These are phyloP conservation scores for Theropithecus gelada DNA, from an alignment of 2,113 vertebrate species.

Conservation along the genomic window DNA sequence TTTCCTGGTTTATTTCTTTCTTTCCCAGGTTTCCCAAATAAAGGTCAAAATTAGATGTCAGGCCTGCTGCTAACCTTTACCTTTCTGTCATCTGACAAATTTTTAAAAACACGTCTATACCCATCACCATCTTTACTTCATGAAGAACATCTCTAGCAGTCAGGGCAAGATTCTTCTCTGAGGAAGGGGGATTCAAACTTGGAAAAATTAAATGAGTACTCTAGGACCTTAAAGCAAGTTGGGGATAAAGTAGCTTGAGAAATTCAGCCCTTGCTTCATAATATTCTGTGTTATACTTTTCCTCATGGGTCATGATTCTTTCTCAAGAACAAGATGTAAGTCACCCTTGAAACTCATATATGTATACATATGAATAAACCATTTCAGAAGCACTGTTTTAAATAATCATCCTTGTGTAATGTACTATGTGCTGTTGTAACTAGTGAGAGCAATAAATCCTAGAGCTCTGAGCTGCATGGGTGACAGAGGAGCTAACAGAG, in stretches of 20 bases:
- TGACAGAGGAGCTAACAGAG: neutral
- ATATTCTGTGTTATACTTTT: neutral
- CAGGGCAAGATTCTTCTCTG: neutral
- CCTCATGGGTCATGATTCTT: constrained; percentile 15
- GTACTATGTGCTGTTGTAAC: neutral
- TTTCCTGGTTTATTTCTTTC: neutral
- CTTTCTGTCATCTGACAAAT: neutral
- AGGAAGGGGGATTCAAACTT: neutral
- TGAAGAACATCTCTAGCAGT: neutral
- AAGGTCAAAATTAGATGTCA: neutral
- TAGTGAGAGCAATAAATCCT: neutral
- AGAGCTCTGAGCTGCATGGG: neutral
- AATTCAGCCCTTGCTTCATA: neutral
- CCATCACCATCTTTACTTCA: neutral
- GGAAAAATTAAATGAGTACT: neutral
- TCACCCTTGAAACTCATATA: neutral
- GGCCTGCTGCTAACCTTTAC: neutral
- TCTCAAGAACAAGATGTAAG: neutral
- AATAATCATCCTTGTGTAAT: neutral
- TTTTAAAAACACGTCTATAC: neutral
- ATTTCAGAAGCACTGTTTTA: neutral
- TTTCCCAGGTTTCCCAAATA: neutral
- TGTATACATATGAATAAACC: neutral
- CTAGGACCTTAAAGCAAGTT: neutral
- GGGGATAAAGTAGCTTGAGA: neutral